Conservation (phyloP, 2,113 vertebrate genomes). For the Prolemur simus region DNA sequence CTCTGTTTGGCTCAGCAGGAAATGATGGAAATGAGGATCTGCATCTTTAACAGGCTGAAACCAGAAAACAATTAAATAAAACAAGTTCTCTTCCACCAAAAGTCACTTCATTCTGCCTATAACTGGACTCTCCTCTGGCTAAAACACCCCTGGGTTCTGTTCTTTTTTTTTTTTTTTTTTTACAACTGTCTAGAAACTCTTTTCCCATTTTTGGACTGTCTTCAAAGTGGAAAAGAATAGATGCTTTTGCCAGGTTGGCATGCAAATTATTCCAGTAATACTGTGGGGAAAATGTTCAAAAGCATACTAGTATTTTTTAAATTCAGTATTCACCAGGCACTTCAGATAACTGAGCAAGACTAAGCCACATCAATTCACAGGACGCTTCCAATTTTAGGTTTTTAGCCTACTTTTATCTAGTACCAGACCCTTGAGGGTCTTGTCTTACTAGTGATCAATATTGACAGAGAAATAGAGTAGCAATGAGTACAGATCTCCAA, state of each 20-base stretch:
- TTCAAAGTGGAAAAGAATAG: neutral
- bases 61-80: constrained; percentile 72
- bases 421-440: neutral
- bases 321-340: neutral
- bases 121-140: neutral
- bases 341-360: neutral
- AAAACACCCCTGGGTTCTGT: neutral
- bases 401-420: neutral
- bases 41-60: constrained; percentile 95
- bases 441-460: neutral
- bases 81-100: neutral
- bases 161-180: neutral
- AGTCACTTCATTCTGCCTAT: neutral
- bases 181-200: neutral
- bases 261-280: neutral
- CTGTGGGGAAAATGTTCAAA: neutral
- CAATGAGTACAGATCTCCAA: neutral
- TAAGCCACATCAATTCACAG: neutral
- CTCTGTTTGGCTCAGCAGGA: constrained; percentile 97
- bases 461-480: neutral
- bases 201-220: neutral
- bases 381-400: neutral
- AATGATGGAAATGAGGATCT: constrained; percentile 98
- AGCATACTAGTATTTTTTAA: neutral
- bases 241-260: neutral